Evolutionary conservation across 2,888 invertebrate species (phyloP), one percentile per base, ranked within the genome.

Genomic region (Himalopsyche japonica): DNA sequence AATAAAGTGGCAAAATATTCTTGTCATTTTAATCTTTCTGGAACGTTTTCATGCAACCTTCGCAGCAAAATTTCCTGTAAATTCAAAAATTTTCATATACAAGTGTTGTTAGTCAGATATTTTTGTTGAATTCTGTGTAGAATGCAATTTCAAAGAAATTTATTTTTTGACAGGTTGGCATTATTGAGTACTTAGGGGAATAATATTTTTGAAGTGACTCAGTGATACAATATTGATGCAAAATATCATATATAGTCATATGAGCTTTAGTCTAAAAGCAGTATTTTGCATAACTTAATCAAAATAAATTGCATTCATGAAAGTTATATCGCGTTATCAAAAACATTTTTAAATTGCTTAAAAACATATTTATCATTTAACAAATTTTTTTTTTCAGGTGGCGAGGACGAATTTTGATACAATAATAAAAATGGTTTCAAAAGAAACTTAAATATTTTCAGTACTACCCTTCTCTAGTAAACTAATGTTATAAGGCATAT

Each of bases 91-190:
- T 70, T 70, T 12, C 70, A 27, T 30, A 27, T n/a, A 43, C 82
- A 37, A 49, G 78, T 70, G 20, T 32, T 78, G 82, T 34, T 24
- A 37, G 24, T 7, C 37, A 82, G 77, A 37, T 43, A 27, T 76
- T 79, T 82, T 82, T 43, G 79, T 79, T 57, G 82, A 79, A 78
- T 57, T 57, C 43, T 43, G 30, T 48, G 48, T n/a, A 34, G 82
- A 82, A 82, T 82, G 82, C 82, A 82, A 82, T 82, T 82, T 82
- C 79, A 70, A 78, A 70, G 79, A 80, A 79, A 79, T 76, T 83
- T 83, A 80, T 77, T 80, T 83, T 83, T 49, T 83, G 80, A 83
- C 83, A 83, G 15, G 76, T 80, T 49, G 83, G 79, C 83, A 80
- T 83, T 83, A 83, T 83, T 43, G 83, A 83, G 80, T 49, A 64